Evolutionary conservation across 1,140 invertebrate genomes (phyloP), one percentile per base, ranked within the genome.

Genomic region (Adelges cooleyi): DNA sequence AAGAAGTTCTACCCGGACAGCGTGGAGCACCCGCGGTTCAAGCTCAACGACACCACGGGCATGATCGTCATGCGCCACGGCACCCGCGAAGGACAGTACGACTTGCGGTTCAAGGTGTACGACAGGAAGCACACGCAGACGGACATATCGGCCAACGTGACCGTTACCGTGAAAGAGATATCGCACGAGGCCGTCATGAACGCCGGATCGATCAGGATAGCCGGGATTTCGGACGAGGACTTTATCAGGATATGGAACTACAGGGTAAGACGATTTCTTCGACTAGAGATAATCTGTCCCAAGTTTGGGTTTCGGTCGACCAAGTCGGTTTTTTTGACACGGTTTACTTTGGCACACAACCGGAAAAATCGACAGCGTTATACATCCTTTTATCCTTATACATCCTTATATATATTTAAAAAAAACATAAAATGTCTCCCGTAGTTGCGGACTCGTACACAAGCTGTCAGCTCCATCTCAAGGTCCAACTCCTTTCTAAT

Each of bases 1-100:
- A 98, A 98, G 73, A 92, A 91, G 71, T 98, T 96, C 78, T 92
- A 91, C 70, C 95, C 91, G 89, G 88, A 91, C 72, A 80, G 81
- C 48, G 76, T 82, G 51, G 89, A 90, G 72, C 83, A 90, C 76
- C 84, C 86, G 3, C 82, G 87, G 69, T 95, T 95, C 73, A 88
- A 85, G 59, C 74, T 96, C 6, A 87, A 95, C 73, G 85, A 91
- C 72, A 89, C 92, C 72, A 89, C 90, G 0, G 95, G 95, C 3
- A 93, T 92, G 87, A 90, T 98, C 66, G 91, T 86, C 46, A 97
- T 97, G 91, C 84, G 84, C 71, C 88, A 91, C 67, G 90, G 90
- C 23, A 93, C 92, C 0, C 83, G 84, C 68, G 89, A 92, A 72
- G 91, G 92, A 6, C 82, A 80, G 72, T 92, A 89, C 71, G 83